A percentile compares a stretch with the other conserved stretches of the same genome.
Conservation (phyloP, 2,888 invertebrate genomes). For the Cataglyphis rosenhaueri region DNA sequence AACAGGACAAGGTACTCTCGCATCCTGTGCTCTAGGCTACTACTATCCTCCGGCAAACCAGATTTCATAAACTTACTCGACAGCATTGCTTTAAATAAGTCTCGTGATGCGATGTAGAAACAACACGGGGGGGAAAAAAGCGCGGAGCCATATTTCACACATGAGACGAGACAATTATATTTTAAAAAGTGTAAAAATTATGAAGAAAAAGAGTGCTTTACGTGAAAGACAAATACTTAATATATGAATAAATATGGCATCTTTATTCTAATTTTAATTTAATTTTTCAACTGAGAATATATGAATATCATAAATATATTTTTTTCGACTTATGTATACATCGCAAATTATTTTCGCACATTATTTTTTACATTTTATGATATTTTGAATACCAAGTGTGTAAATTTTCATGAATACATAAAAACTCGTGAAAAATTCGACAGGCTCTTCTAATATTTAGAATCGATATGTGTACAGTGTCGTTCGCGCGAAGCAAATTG, state of each 20-base stretch:
- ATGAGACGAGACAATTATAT: background rate
- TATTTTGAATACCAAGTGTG: background rate
- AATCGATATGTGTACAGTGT: conserved; percentile 31
- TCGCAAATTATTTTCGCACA: background rate
- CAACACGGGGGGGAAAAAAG: background rate
- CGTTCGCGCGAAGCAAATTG: conserved; percentile 48
- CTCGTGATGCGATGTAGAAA: background rate
- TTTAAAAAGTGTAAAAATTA: background rate
- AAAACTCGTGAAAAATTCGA: background rate
- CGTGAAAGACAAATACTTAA: background rate
- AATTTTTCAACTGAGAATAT: background rate
- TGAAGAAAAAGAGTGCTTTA: background rate
- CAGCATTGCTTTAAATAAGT: background rate
- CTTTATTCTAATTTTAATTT: background rate
- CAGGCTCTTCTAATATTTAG: background rate
- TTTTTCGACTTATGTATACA: background rate
- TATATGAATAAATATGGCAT: background rate
- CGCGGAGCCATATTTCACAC: background rate
- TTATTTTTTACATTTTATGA: background rate
- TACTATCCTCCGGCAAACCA: conserved; percentile 12
- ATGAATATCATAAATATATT: background rate
- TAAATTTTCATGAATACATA: background rate
- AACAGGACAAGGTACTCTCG: conserved; percentile 36
- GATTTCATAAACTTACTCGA: conserved; percentile 21
- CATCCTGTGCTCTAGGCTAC: background rate